Base-by-base conservation (phyloP, 2,888 invertebrate species). In the Dione vanillae region DNA sequence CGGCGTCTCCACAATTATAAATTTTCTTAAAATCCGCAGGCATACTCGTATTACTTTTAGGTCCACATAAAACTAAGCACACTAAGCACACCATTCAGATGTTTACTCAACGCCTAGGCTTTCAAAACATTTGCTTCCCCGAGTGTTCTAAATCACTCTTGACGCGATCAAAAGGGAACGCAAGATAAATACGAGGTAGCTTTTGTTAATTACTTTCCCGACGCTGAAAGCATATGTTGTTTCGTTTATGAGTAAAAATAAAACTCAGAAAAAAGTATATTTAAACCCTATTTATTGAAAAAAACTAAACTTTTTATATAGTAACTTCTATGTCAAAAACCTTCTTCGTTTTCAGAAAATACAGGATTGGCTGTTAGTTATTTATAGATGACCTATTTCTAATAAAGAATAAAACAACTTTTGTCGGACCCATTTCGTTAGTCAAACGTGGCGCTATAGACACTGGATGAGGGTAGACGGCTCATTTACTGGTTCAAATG, bases 131-230 rank as follows among this genome's bases (percentile, higher is more conserved):
- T 69, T 69, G 69, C 56, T 45, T 45, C 56, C 5, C 54, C 16
- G 11, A 59, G 64, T 69, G 40, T 69, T 69, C 56, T 64, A 65
- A 69, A 65, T 64, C 69, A 69, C 54, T 64, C 56, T 64, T 20
- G 69, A 69, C 62, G 64, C 56, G 61, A 47, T 65, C 64, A 64
- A 69, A 65, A 64, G 69, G 19, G 47, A 58, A 64, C 35, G 56
- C 52, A 47, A 65, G 47, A 69, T 65, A 65, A 65, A 69, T 64
- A 62, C 45, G 37, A 40, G 43, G 56, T 47, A 40, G 54, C 69
- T 64, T 68, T 64, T 64, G 69, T 69, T 69, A 62, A 68, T 68
- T 45, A 52, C 68, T 62, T 52, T 62, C 19, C 12, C 61, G 35
- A 45, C 12, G 45, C 41, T 40, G 16, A 58, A 67, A 20, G 27